Base-by-base conservation (phyloP, 2,888 invertebrate genomes). In the Scaptomyza cyrtandrae region DNA sequence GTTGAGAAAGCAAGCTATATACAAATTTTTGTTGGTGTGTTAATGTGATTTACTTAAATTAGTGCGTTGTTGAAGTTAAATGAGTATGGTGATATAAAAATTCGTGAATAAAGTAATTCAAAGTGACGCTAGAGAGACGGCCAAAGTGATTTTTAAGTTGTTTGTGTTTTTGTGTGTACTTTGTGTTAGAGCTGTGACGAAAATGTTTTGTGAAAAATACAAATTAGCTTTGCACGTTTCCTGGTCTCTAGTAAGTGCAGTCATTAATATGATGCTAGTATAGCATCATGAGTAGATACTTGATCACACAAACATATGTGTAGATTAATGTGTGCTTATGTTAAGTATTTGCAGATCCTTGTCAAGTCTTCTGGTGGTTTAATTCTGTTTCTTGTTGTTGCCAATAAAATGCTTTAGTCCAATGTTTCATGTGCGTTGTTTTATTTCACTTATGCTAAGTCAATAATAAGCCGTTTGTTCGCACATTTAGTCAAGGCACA, bases 371-470 rank as follows among this genome's bases (percentile, higher is more conserved):
- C 35, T 48, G 53, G 44, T 57, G 39, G 45, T 49, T 54, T 71
- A 19, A 37, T 53, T 10, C 14, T 49, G 14, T 68, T 44, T 50
- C 39, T 39, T 14, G 45, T 50, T 68, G 45, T 50, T 68, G 45
- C 24, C 19, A 75, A 79, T 79, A 75, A 79, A 70, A 64, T 70
- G 55, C 37, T 48, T 52, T 9, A 29, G 43, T 16, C 55, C 19
- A 75, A 46, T 58, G 46, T 73, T 46, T 37, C 41, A 67, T 52
- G 48, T 48, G 48, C 16, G 78, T 78, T 76, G 76, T 77, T 77
- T 77, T 77, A 77, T 76, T 77, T 66, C 59, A 63, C 29, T 4
- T 58, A 59, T 33, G 7, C 35, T 71, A 54, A 58, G 57, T 27
- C n/a, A 41, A 41, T 44, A 48, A 31, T 37, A 39, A 57, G 13